Evolutionary conservation across 2,888 invertebrate genomes (phyloP).

Genomic region (Tenthredo distinguenda): DNA sequence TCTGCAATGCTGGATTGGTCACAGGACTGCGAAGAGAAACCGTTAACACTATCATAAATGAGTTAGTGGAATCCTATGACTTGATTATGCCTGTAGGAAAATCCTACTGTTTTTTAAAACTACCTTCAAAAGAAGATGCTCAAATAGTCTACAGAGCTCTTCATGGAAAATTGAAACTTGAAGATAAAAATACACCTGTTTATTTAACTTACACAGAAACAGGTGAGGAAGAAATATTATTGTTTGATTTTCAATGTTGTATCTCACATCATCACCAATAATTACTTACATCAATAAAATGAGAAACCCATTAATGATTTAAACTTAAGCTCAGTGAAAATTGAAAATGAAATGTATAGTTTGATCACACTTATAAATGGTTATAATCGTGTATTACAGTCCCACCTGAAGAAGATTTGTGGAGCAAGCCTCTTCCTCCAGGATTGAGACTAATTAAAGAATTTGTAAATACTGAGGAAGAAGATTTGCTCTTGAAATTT

Average conservation of each 20-base stretch:
- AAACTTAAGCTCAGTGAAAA: not conserved
- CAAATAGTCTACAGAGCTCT: constrained; percentile 80
- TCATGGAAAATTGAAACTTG: constrained; percentile 82
- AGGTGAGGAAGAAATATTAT: constrained; percentile 76
- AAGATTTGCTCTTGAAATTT: constrained; percentile 81
- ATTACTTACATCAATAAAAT: not conserved
- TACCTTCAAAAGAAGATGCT: constrained; percentile 80
- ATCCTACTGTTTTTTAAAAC: constrained; percentile 89
- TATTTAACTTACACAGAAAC: constrained; percentile 84
- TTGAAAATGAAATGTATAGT: not conserved
- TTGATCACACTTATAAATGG: constrained; percentile 2
- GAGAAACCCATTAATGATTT: not conserved
- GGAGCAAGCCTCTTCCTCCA: constrained; percentile 79
- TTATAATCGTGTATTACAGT: constrained; percentile 69
- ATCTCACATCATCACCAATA: not conserved
- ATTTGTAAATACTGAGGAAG: constrained; percentile 87
- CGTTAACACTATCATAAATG: constrained; percentile 80
- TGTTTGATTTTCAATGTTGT: not conserved
- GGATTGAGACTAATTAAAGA: constrained; percentile 86
- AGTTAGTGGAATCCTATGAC: constrained; percentile 81
- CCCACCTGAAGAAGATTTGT: constrained; percentile 66
- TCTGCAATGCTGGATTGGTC: constrained; percentile 94
- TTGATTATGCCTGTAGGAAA: constrained; percentile 88
- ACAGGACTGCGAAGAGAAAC: constrained; percentile 87
- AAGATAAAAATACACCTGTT: constrained; percentile 82